Evolutionary conservation across 2,888 invertebrate species (phyloP), one percentile per base, ranked within the genome.

Genomic region (Reticulitermes lucifugus): DNA sequence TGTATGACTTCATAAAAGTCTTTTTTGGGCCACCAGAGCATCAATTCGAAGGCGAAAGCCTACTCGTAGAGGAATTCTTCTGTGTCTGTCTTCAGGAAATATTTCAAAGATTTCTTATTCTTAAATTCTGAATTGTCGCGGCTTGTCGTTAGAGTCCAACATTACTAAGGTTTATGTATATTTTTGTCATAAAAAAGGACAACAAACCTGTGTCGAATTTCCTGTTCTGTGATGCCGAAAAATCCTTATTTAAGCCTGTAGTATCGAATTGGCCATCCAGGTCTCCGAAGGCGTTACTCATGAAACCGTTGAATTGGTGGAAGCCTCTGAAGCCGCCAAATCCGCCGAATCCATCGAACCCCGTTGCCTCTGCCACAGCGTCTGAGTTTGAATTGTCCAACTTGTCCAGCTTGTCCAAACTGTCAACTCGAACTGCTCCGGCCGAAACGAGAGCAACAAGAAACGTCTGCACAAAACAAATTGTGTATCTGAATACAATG

Each of bases 281-380:
- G 41, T 80, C 80, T 29, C 35, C 80, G 9, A 80, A 41, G 5
- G 80, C 80, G 35, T 59, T 80, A 35, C 80, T 80, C 35, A 80
- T 35, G 22, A 55, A 60, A 14, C 80, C 80, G 41, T 80, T 25
- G 60, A 80, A 59, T n/a, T 80, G 60, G 21, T 80, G 60, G 60
- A 80, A 80, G 22, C 59, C 77, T 0, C 43, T 22, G 59, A 35
- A 59, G 0, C 84, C 84, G 3, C 84, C 84, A 22, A 77, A 84
- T 14, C 77, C 77, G 12, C 84, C 84, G 21, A 84, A 79, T 3
- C 35, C 84, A 18, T 65, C 75, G 7, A 80, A 80, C 21, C 60
- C 60, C 25, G 80, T 25, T 18, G 80, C 35, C 3, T 22, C 7
- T 1, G 80, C 80, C 4, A 9, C 29, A 10, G 80, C 22, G 3